Conservation (phyloP, 2,888 invertebrate genomes). For the Zonitis immaculata region DNA sequence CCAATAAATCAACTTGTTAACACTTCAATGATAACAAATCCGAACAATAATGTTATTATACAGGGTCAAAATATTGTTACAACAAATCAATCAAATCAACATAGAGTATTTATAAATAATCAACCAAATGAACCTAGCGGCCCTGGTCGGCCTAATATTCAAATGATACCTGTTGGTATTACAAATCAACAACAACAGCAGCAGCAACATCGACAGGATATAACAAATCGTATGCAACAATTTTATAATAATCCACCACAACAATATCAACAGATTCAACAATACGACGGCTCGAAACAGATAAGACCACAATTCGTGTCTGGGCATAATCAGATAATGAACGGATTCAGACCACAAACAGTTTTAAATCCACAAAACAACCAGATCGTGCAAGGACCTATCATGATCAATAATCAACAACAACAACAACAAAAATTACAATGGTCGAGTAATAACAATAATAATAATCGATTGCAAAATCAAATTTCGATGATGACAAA, state of each 20-base stretch:
- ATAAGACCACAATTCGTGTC: slow-evolving; percentile 32
- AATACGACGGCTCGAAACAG: slow-evolving; percentile 44
- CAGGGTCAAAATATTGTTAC: slow-evolving; percentile 37
- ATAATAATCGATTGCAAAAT: too few relatives aligned
- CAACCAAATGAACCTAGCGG: slow-evolving; percentile 45
- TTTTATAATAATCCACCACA: slow-evolving; percentile 28
- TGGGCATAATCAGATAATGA: slow-evolving; percentile 30
- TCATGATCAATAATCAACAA: slow-evolving; percentile 17
- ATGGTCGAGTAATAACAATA: too few relatives aligned
- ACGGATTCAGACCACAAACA: slow-evolving; percentile 38
- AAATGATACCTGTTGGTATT: slow-evolving; percentile 40
- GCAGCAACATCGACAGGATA: slow-evolving; percentile 21
- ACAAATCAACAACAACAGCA: slow-evolving; percentile 32
- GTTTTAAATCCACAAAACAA: slow-evolving; percentile 45
- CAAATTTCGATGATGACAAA: slow-evolving; percentile 45
- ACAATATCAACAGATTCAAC: slow-evolving; percentile 34
- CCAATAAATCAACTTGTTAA: slow-evolving; percentile 19
- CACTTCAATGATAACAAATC: slow-evolving; percentile 16
- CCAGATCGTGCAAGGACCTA: slow-evolving; percentile 44
- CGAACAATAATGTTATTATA: slow-evolving; percentile 30
- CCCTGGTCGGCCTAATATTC: slow-evolving; percentile 44
- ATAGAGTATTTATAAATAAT: slow-evolving; percentile 42
- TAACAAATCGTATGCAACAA: slow-evolving; percentile 27
- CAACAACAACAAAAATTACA: slow-evolving; percentile 57
- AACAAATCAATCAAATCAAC: slow-evolving; percentile 32